Conservation (phyloP, 30 jellyfish, hydroid and myxozoan species). For the Calvadosia cruxmelitensis region DNA sequence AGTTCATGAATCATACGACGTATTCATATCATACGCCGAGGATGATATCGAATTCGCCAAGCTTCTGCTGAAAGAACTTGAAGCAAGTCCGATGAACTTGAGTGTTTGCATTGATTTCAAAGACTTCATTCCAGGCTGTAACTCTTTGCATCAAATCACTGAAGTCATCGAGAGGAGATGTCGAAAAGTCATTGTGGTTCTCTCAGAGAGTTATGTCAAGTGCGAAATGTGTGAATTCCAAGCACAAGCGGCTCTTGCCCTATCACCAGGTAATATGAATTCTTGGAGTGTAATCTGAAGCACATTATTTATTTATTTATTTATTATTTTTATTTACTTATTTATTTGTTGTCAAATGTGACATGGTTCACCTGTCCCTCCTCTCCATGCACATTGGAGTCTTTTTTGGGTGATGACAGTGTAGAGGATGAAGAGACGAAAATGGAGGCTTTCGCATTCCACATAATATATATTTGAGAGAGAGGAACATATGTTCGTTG, state of each 20-base stretch:
- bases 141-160: slow-evolving; percentile 37
- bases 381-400: too few relatives aligned
- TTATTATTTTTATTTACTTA: too few relatives aligned
- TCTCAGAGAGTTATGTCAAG: slow-evolving; percentile 33
- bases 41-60: slow-evolving; percentile 69
- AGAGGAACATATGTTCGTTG: too few relatives aligned
- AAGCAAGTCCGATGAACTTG: slow-evolving; percentile 11
- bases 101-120: slow-evolving; percentile 58
- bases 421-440: too few relatives aligned
- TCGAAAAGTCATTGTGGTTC: slow-evolving; percentile 61
- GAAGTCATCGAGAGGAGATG: slow-evolving; percentile 61
- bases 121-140: slow-evolving; percentile 70
- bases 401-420: too few relatives aligned
- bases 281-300: not conserved
- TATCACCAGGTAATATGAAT: slow-evolving; percentile 46
- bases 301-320: not conserved
- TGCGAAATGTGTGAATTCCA: slow-evolving; percentile 66
- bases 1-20: slow-evolving; percentile 63
- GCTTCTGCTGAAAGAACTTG: slow-evolving; percentile 24
- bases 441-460: too few relatives aligned
- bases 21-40: slow-evolving; percentile 59
- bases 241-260: slow-evolving; percentile 64
- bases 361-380: too few relatives aligned
- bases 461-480: too few relatives aligned
- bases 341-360: too few relatives aligned